These are phyloP conservation scores for Betta splendens DNA, from an alignment of 2,797 vertebrate genomes.

Conservation along the genomic window DNA sequence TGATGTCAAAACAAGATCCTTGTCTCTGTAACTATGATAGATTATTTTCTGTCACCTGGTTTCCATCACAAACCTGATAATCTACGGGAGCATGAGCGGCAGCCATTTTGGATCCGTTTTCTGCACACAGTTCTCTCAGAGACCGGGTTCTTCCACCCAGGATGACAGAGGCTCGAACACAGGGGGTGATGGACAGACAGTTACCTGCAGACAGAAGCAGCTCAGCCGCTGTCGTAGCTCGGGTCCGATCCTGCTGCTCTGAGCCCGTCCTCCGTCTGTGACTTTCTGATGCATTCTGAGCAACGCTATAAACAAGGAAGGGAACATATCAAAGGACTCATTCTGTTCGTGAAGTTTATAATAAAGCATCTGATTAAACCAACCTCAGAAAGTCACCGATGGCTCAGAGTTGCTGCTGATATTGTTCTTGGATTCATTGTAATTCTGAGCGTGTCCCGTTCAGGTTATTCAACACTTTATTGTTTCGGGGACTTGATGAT, in stretches of 20 bases:
- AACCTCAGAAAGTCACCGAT: background rate
- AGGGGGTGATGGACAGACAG: constrained; percentile 5
- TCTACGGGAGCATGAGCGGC: background rate
- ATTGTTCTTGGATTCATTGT: constrained; percentile 6
- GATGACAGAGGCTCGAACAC: background rate
- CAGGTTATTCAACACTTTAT: constrained; percentile 3
- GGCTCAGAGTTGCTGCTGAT: background rate
- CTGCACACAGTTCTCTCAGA: background rate
- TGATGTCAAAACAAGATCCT: background rate
- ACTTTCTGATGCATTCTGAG: background rate
- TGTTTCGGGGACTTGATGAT: constrained; percentile 16
- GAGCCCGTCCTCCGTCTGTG: no score
- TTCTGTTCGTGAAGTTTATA: background rate
- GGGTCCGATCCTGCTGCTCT: background rate
- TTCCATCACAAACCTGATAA: background rate
- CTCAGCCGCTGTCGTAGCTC: background rate
- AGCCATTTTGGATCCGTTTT: constrained; percentile 4
- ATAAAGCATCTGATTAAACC: constrained; percentile 24
- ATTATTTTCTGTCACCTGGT: background rate
- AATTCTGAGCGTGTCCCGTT: constrained; percentile 1
- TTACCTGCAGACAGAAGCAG: background rate
- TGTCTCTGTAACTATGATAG: background rate
- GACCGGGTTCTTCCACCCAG: constrained; percentile 1
- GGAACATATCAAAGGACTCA: background rate
- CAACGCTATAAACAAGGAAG: background rate